Conservation (phyloP, 2,888 invertebrate species). For the Brachyptera risi region DNA sequence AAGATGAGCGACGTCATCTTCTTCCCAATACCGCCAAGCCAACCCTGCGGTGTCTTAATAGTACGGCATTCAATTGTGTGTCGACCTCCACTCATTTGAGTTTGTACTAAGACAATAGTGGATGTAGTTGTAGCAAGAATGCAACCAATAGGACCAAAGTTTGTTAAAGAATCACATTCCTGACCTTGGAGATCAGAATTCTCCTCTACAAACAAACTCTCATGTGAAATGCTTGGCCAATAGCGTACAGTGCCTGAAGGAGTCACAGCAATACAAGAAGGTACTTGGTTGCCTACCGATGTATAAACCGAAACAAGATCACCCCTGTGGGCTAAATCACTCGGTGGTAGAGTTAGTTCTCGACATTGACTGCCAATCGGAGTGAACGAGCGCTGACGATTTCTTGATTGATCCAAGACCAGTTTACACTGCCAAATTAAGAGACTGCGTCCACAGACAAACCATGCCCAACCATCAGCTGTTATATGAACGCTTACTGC, state of each 20-base stretch:
- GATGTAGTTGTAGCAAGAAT: conserved; percentile 89
- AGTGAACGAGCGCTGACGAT: conserved; percentile 23
- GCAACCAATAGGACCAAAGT: conserved; percentile 67
- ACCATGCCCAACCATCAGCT: conserved; percentile 73
- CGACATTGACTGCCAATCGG: conserved; percentile 60
- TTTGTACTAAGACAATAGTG: conserved; percentile 69
- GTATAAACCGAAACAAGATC: conserved; percentile 73
- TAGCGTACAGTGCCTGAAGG: conserved; percentile 91
- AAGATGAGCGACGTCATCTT: conserved; percentile 77
- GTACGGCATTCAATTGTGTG: conserved; percentile 63
- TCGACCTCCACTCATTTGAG: conserved; percentile 59
- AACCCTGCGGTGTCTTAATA: conserved; percentile 70
- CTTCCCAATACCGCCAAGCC: conserved; percentile 83
- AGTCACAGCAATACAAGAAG: conserved; percentile 86
- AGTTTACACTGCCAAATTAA: conserved; percentile 73
- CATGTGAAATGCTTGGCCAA: conserved; percentile 88
- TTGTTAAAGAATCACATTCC: conserved; percentile 73
- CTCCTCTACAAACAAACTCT: conserved; percentile 78
- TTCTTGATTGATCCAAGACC: conserved; percentile 16
- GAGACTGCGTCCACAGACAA: conserved; percentile 79
- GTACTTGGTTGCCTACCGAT: conserved; percentile 57
- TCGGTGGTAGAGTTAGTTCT: conserved; percentile 84
- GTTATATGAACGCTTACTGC: conserved; percentile 62
- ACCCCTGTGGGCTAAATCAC: conserved; percentile 87
- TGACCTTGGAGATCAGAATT: conserved; percentile 83